phyloP scores from a whole-genome alignment of 2,888 invertebrate species.

The Nephrocerus scutellatus region DNA sequence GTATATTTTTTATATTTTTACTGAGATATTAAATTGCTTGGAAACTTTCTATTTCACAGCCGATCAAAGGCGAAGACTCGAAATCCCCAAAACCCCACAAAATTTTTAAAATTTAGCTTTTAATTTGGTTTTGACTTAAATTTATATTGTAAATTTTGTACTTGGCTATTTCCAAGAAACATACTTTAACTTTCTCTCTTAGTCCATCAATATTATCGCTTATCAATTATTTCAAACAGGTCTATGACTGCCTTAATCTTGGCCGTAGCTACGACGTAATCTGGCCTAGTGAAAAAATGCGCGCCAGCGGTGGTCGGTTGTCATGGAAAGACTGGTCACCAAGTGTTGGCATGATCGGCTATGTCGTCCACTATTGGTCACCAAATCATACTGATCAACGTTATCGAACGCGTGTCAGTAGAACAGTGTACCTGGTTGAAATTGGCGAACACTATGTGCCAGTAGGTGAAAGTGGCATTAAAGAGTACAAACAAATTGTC shows the following conservation, averaged over 20 bases:
- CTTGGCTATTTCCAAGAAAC: too few species aligned
- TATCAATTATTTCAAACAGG: slow-evolving; percentile 43
- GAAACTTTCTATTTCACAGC: too few species aligned
- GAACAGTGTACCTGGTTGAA: slow-evolving; percentile 84
- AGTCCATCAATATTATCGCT: not conserved
- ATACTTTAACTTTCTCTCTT: not conserved
- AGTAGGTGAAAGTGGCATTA: slow-evolving; percentile 82
- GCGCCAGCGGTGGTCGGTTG: slow-evolving; percentile 77
- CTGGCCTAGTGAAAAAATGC: slow-evolving; percentile 89
- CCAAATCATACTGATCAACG: slow-evolving; percentile 86
- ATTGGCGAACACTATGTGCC: slow-evolving; percentile 91
- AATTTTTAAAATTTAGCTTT: too few species aligned
- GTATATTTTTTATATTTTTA: too few species aligned
- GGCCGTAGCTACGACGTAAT: slow-evolving; percentile 87
- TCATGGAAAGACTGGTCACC: slow-evolving; percentile 90
- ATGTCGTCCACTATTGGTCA: slow-evolving; percentile 89
- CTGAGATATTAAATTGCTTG: too few species aligned
- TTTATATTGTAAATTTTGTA: too few species aligned
- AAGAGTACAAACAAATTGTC: slow-evolving; percentile 47
- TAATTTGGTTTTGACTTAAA: too few species aligned
- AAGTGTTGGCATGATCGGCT: slow-evolving; percentile 84
- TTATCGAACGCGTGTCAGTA: slow-evolving; percentile 84
- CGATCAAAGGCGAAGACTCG: too few species aligned
- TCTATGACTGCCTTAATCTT: slow-evolving; percentile 86
- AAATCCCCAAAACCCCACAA: too few species aligned